Evolutionary conservation across 2,113 vertebrate genomes (phyloP).

Genomic region (Oceanites oceanicus): DNA sequence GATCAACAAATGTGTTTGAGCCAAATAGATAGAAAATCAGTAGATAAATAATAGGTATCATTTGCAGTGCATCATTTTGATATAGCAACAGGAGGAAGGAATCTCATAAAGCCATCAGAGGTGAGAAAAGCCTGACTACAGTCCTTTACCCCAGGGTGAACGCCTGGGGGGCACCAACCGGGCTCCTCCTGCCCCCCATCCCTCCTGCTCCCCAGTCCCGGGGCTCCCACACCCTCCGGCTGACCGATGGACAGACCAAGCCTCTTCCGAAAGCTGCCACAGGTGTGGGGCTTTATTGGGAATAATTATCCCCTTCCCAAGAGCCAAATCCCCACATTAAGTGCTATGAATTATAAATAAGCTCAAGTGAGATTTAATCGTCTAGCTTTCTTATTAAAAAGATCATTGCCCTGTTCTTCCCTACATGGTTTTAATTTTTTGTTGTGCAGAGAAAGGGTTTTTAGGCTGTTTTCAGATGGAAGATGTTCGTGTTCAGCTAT

Average conservation of each 20-base stretch:
- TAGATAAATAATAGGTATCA: not conserved
- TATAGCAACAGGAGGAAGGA: not conserved
- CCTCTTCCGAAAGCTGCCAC: not conserved
- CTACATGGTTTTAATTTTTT: not conserved
- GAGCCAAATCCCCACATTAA: not conserved
- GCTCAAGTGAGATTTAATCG: not conserved
- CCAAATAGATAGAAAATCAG: not conserved
- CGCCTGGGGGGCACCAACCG: accelerated
- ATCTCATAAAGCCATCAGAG: not conserved
- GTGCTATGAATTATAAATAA: not conserved
- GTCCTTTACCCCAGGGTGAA: not conserved
- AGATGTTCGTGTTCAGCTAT: not conserved
- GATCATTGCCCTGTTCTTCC: not conserved
- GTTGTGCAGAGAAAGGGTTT: not conserved
- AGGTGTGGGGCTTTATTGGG: not conserved
- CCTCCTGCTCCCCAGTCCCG: not conserved
- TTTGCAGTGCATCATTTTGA: not conserved
- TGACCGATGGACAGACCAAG: accelerated
- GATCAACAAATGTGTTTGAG: not conserved
- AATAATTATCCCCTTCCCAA: not conserved
- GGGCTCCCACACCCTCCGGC: not conserved
- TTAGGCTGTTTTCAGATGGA: not conserved
- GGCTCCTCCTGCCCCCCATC: not conserved
- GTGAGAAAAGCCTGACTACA: not conserved
- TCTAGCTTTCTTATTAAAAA: not conserved